Conservation (phyloP, 2,113 vertebrate species). For the Albula goreensis region DNA sequence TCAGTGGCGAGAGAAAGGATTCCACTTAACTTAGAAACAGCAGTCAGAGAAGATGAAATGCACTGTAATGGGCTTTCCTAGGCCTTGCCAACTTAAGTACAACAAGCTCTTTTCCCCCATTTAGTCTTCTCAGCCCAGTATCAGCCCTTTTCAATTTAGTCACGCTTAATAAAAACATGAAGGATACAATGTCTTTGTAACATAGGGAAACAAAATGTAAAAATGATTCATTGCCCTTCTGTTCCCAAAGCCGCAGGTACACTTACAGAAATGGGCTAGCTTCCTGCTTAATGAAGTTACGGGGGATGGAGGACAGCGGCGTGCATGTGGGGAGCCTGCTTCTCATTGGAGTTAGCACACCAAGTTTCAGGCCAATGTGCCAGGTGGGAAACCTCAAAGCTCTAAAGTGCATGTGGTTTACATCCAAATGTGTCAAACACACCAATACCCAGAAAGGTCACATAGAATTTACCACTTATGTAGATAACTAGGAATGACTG, state of each 20-base stretch:
- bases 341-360: not conserved
- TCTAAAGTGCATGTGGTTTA: not conserved
- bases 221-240: not conserved
- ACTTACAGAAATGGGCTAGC: not conserved
- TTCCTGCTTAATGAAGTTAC: not conserved
- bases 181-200: too few relatives aligned
- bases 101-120: not conserved
- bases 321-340: not conserved
- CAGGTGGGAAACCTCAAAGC: not conserved
- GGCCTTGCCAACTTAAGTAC: not conserved
- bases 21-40: not conserved
- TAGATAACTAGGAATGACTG: not conserved
- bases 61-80: not conserved
- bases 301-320: not conserved
- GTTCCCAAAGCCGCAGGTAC: not conserved
- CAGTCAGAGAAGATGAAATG: not conserved
- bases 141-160: not conserved
- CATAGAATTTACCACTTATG: not conserved
- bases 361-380: not conserved
- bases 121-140: not conserved
- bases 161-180: not conserved
- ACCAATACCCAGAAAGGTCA: not conserved
- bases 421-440: slow-evolving; percentile 2
- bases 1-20: not conserved
- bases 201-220: not conserved